Base-by-base conservation (phyloP, 2,797 vertebrate genomes). In the Diplodus puntazzo region DNA sequence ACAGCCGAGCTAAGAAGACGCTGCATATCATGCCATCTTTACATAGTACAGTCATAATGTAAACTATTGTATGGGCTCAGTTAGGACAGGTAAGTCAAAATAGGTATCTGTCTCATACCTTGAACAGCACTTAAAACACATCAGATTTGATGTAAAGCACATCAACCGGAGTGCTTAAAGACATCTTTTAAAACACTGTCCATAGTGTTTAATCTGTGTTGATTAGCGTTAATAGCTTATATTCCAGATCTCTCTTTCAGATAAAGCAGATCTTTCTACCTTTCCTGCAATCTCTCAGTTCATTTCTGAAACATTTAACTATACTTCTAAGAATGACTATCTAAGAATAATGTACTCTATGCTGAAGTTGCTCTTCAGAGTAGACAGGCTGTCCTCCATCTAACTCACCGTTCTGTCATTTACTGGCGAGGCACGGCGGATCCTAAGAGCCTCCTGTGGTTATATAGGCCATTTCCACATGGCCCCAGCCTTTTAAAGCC, bases 391-490 rank as follows among this genome's bases (percentile, higher is more conserved):
- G 76, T 85, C 78, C 81, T 91, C 69, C 73, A 50, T 87, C 80
- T 77, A 82, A 83, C 86, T 89, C 52, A 67, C 77, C 82, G 69
- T 73, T 89, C 80, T 88, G 80, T 89, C 87, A 77, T 87, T 89
- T 81, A 89, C 82, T 92, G 73, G 80, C 70, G 39, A 79, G 81
- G 67, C 87, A 70, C 42, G 27, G 70, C 39, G 2, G 82, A 84
- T 86, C 84, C 75, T 83, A 86, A 90, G 88, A 88, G 88, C 85
- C 87, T 90, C 87, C 85, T 88, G 89, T 85, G 85, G 90, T 92
- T 91, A 88, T 92, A 86, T 87, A 85, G 88, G 87, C 84, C 76
- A 79, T 86, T 90, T 91, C 89, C 90, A 89, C 89, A 89, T 89
- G 86, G 88, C 85, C 87, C 66, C 77, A 60, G 75, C 73, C 84